Conservation (phyloP, 2,113 vertebrate species). For the Piaya cayana region DNA sequence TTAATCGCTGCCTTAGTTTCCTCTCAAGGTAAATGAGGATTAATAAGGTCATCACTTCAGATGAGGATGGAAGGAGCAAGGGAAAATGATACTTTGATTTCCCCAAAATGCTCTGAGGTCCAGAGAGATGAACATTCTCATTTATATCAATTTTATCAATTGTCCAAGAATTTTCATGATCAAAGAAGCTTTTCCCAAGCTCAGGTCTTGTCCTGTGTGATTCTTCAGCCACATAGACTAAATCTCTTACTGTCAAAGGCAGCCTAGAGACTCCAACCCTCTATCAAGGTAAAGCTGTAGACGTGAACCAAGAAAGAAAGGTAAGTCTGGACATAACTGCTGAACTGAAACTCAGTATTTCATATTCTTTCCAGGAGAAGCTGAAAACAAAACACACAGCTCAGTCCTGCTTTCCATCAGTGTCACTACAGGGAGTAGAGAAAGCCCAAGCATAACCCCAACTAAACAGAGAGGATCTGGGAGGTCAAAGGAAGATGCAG, state of each 20-base stretch:
- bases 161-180: not conserved
- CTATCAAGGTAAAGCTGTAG: not conserved
- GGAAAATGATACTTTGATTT: not conserved
- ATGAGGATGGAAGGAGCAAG: not conserved
- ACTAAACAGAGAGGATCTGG: not conserved
- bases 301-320: not conserved
- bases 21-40: not conserved
- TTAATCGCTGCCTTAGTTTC: not conserved
- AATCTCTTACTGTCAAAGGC: rapidly evolving
- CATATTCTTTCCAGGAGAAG: not conserved
- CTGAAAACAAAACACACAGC: rapidly evolving
- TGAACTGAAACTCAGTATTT: not conserved
- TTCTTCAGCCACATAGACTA: not conserved
- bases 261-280: not conserved
- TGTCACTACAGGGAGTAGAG: rapidly evolving
- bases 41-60: not conserved
- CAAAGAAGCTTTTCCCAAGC: not conserved
- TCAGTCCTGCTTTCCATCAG: not conserved
- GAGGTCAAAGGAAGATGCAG: not conserved
- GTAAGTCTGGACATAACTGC: not conserved
- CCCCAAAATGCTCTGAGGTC: not conserved
- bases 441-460: not conserved
- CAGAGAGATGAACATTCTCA: not conserved
- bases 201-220: not conserved
- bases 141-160: not conserved